Evolutionary conservation across 2,888 invertebrate species (phyloP).

Genomic region (Bembecia ichneumoniformis): DNA sequence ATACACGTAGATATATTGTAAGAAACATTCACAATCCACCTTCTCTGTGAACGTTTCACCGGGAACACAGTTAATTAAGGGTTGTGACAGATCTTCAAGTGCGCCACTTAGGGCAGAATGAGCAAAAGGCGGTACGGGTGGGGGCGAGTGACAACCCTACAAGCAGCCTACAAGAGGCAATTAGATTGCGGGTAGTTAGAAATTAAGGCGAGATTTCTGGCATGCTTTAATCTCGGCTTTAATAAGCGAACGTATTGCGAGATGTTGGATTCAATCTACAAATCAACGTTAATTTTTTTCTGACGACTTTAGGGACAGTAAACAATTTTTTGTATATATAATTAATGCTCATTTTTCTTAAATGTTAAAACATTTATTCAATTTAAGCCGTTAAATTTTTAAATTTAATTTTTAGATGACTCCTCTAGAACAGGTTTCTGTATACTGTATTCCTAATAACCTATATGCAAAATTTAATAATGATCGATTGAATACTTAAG

Average conservation of each 20-base stretch:
- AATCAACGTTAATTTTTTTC: no score
- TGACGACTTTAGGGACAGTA: no score
- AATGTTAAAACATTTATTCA: no score
- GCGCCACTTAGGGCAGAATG: conserved; percentile 39
- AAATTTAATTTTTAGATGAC: no score
- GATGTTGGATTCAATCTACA: background rate
- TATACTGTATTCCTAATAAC: no score
- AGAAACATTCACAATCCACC: background rate
- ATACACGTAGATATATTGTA: no score
- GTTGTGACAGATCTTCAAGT: conserved; percentile 34
- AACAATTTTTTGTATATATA: no score
- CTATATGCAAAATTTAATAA: no score
- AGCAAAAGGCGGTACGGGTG: conserved; percentile 39
- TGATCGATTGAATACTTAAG: no score
- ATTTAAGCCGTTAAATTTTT: no score
- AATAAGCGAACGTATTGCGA: background rate
- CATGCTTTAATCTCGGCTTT: background rate
- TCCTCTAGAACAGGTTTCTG: no score
- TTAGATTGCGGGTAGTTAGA: conserved; percentile 30
- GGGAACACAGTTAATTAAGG: conserved; percentile 41
- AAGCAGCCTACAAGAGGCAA: conserved; percentile 23
- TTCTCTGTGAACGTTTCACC: background rate
- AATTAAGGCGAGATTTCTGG: conserved; percentile 20
- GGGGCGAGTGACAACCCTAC: conserved; percentile 26
- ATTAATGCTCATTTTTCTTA: no score